Evolutionary conservation across 2,797 vertebrate species (phyloP).

Genomic region (Astyanax mexicanus): DNA sequence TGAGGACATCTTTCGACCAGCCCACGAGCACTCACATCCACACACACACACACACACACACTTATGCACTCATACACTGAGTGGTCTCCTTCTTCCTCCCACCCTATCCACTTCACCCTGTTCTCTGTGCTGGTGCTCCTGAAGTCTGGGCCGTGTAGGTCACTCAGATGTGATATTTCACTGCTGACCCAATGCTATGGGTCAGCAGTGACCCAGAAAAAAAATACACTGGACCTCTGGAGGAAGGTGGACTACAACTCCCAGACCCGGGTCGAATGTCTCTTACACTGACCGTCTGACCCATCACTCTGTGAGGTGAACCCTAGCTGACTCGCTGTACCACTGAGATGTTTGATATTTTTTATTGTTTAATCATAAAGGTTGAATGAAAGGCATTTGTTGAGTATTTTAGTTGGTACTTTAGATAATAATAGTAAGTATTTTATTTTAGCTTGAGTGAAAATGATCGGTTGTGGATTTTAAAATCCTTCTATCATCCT

Average conservation of each 20-base stretch:
- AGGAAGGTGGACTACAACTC: constrained; percentile 22
- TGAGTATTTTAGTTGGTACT: too few species aligned
- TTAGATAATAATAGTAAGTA: too few species aligned
- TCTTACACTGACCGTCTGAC: background rate
- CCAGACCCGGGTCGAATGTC: background rate
- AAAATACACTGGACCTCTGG: constrained; percentile 1
- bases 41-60: constrained; percentile 1
- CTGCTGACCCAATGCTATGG: constrained; percentile 13
- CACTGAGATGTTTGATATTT: background rate
- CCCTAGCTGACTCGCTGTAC: background rate
- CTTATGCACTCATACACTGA: background rate
- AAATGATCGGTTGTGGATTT: too few species aligned
- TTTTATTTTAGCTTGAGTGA: too few species aligned
- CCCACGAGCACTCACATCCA: background rate
- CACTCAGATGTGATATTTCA: constrained; percentile 20
- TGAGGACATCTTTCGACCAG: constrained; percentile 17
- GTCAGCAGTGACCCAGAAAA: constrained; percentile 21
- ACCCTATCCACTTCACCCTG: constrained; percentile 3
- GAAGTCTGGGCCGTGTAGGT: constrained; percentile 7
- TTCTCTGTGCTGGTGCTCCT: background rate
- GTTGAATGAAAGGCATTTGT: background rate
- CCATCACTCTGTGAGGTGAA: background rate
- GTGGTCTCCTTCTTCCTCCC: background rate
- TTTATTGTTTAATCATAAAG: too few species aligned
- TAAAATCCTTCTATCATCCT: too few species aligned